Conservation (phyloP, 1,140 invertebrate genomes). For the Plutomurus gul region DNA sequence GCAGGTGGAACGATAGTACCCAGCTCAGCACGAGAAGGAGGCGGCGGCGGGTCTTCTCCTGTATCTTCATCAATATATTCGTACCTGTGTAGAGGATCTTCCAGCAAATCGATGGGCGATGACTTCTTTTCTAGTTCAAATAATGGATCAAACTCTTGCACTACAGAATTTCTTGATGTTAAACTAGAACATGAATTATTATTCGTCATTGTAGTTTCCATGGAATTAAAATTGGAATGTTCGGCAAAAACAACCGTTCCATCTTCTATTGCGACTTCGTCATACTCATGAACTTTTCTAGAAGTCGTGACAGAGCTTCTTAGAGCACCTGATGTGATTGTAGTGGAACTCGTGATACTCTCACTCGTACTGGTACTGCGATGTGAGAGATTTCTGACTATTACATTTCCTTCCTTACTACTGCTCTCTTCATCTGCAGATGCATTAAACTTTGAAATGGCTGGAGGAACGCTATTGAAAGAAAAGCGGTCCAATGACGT, state of each 20-base stretch:
- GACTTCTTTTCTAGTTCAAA: conserved; percentile 20
- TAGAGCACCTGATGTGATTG: neutral
- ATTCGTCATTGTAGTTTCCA: neutral
- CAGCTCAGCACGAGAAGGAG: neutral
- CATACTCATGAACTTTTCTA: conserved; percentile 41
- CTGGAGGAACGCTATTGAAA: neutral
- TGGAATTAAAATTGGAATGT: conserved; percentile 8
- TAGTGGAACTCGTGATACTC: neutral
- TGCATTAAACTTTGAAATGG: neutral
- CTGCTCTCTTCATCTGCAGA: neutral
- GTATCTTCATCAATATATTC: neutral
- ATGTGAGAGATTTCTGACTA: neutral
- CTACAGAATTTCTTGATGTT: conserved; percentile 46
- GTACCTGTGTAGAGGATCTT: neutral
- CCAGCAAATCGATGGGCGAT: neutral
- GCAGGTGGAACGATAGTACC: neutral
- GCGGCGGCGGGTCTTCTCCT: neutral
- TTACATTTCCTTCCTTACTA: neutral
- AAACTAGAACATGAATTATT: conserved; percentile 34
- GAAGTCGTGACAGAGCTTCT: neutral
- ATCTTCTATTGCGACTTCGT: conserved; percentile 51
- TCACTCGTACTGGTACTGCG: neutral
- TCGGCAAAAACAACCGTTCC: conserved; percentile 42
- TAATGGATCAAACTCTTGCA: conserved; percentile 51
- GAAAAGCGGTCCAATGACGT: neutral